phyloP scores from a whole-genome alignment of 2,797 vertebrate species.

The Odontamblyopus lacepedii region DNA sequence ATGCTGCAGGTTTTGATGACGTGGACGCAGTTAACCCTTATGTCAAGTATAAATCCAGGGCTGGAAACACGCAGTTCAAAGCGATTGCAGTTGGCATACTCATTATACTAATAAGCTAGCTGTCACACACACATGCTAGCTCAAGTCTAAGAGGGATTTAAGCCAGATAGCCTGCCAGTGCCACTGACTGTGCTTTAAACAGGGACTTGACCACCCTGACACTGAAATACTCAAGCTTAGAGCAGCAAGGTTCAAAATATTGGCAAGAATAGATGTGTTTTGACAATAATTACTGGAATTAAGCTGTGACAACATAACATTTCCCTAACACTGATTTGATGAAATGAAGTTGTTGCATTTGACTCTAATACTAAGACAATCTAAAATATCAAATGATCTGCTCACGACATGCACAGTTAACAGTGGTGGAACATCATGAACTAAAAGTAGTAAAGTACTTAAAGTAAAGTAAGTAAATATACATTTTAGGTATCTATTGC shows the following conservation, averaged over 20 bases:
- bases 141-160: conserved; percentile 44
- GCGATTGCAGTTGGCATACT: conserved; percentile 33
- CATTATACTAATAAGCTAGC: conserved; percentile 27
- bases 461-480: no score
- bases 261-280: background rate
- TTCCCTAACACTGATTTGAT: no score
- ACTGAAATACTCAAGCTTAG: background rate
- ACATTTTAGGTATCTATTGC: no score
- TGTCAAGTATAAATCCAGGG: conserved; percentile 17
- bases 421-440: no score
- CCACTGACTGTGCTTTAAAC: conserved; percentile 31
- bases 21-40: conserved; percentile 11
- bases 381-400: no score
- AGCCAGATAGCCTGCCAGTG: conserved; percentile 42
- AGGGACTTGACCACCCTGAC: conserved; percentile 44
- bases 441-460: no score
- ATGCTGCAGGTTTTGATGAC: background rate
- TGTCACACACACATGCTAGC: conserved; percentile 29
- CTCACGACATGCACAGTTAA: no score
- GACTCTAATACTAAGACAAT: no score
- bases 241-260: background rate
- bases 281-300: background rate
- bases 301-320: background rate
- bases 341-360: no score
- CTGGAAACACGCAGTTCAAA: conserved; percentile 21